Base-by-base conservation (phyloP, 2,888 invertebrate species). In the Hirtodrosophila trivittata region DNA sequence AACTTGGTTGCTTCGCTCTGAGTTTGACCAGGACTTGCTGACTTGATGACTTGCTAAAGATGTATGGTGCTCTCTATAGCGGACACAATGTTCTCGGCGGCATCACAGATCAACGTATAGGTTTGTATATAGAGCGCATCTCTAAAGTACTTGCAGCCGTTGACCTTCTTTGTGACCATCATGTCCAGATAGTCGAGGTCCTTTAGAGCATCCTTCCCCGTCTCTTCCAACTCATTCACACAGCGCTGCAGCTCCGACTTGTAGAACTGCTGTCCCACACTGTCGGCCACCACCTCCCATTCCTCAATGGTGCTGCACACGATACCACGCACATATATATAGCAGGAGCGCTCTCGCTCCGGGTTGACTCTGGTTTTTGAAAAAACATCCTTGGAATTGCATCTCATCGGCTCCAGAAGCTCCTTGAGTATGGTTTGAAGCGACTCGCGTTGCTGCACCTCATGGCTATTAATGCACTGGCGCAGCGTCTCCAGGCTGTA, bases 101-200 rank as follows among this genome's bases (percentile, higher is more conserved):
- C 66, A 66, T 88, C 77, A 9, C 89, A 86, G 41, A 88, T 26
- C 26, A 86, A 30, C 1, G 73, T 75, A 16, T 89, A 88, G 5
- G 89, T 89, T 10, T 88, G 87, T 62, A 88, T 60, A 38, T 87
- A 89, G n/a, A 88, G 69, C 0, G 86, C 45, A 33, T 88, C 88
- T n/a, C 71, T 67, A 5, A 88, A 82, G 21, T 70, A 65, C 39
- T 88, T 88, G n/a, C 60, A 60, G 30, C 35, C 5, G 0, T 47
- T 51, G 0, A 85, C 59, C 9, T 56, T 64, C 25, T 75, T 75
- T 1, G 67, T 37, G 2, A 84, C 16, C 2, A 56, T 21, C 42
- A 42, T 32, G 1, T 50, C 50, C 0, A 66, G 18, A 13, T 45
- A 46, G 0, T 39, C 10, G 3, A 56, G 47, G 10, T 76, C 64